Conservation (phyloP, 2,888 invertebrate genomes). For the Drosophila limbata region DNA sequence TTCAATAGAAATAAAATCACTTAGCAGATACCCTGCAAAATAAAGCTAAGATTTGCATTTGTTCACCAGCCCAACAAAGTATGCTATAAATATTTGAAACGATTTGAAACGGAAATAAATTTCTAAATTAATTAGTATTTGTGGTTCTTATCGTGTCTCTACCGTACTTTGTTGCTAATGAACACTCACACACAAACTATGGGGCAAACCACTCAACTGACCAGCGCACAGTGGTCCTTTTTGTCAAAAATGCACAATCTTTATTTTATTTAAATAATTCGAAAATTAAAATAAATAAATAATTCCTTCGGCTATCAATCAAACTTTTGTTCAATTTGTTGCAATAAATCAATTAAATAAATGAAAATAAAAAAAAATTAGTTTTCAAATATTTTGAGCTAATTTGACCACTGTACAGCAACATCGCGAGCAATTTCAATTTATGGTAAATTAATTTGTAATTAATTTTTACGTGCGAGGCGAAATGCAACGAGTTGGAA, state of each 20-base stretch:
- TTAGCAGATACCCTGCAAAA: no score
- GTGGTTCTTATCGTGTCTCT: neutral
- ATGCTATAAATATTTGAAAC: neutral
- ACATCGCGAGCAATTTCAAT: conserved; percentile 53
- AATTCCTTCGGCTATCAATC: no score
- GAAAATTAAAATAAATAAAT: no score
- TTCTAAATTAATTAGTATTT: neutral
- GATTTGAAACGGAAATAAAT: neutral
- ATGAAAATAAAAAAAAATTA: no score
- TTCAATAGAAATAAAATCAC: neutral
- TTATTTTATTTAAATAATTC: no score
- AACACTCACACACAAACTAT: conserved; percentile 29
- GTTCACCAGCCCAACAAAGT: neutral
- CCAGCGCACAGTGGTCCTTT: conserved; percentile 26
- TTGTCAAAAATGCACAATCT: neutral
- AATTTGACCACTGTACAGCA: conserved; percentile 1
- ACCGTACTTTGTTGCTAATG: conserved; percentile 50
- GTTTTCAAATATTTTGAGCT: no score
- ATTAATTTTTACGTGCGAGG: conserved; percentile 72
- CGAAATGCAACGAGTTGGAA: conserved; percentile 16
- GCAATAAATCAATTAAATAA: no score
- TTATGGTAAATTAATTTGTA: conserved; percentile 82
- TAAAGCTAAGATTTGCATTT: no score
- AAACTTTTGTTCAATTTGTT: no score
- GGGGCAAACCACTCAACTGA: conserved; percentile 48